Conservation (phyloP, 2,888 invertebrate genomes). For the Drosophila nr. perissopoda region DNA sequence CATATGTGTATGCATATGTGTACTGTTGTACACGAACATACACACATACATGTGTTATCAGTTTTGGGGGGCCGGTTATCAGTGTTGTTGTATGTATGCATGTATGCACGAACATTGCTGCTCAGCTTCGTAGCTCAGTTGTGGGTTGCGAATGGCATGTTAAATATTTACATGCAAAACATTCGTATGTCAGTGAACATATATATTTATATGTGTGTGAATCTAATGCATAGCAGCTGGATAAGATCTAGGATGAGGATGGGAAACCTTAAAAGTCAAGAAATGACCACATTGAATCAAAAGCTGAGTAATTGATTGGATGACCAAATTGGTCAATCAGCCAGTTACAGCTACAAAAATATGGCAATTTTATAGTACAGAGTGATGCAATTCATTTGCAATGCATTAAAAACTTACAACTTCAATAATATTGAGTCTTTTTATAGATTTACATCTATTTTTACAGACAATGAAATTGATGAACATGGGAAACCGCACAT, state of each 20-base stretch:
- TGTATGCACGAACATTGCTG: neutral
- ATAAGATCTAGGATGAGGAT: neutral
- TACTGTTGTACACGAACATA: neutral
- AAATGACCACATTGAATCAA: neutral
- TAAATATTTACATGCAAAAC: conserved; percentile 1
- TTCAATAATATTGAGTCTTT: neutral
- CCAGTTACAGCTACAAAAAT: neutral
- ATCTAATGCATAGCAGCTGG: neutral
- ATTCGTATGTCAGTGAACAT: neutral
- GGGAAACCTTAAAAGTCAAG: neutral
- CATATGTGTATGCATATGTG: neutral
- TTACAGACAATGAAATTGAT: neutral
- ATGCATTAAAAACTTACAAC: neutral
- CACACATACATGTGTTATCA: conserved; percentile 26
- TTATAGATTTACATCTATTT: neutral
- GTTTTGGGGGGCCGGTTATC: conserved; percentile 37
- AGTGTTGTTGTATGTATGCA: conserved; percentile 31
- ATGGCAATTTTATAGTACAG: neutral
- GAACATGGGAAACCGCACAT: too few relatives aligned
- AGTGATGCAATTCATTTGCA: neutral
- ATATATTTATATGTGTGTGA: neutral
- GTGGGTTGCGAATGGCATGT: conserved; percentile 11
- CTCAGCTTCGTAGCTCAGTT: conserved; percentile 20
- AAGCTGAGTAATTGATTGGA: neutral
- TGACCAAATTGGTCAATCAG: too few relatives aligned